A percentile compares a stretch with the other conserved stretches of the same genome.
phyloP scores from a whole-genome alignment of 2,797 vertebrate species.

The Gymnopithys bicolor region DNA sequence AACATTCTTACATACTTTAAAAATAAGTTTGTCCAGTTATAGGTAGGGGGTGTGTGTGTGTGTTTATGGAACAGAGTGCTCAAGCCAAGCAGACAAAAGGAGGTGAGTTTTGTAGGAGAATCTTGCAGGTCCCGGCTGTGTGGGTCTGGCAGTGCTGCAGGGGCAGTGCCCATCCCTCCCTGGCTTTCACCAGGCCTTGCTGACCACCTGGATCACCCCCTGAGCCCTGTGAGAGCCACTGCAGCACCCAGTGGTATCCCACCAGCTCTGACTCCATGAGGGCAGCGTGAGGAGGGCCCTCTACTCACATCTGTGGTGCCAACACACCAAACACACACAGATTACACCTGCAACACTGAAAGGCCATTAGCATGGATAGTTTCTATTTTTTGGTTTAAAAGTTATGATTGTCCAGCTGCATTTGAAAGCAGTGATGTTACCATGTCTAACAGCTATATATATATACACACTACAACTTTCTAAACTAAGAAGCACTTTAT shows the following conservation, averaged over 20 bases:
- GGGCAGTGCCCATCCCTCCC: not conserved
- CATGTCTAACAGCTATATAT: not conserved
- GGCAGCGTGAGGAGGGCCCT: not conserved
- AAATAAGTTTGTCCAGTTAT: slow-evolving; percentile 58
- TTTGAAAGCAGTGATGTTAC: not conserved
- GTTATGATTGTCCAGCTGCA: slow-evolving; percentile 17
- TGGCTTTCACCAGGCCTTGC: not conserved
- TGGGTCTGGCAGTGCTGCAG: fast-evolving
- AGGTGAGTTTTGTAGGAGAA: not conserved
- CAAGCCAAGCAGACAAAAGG: not conserved
- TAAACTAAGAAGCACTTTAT: not conserved
- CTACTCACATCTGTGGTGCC: fast-evolving
- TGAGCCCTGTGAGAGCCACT: fast-evolving
- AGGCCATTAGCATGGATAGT: not conserved
- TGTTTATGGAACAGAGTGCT: not conserved
- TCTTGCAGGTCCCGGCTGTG: fast-evolving
- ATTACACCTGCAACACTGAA: not conserved
- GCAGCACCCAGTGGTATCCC: not conserved
- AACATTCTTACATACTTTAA: slow-evolving; percentile 35
- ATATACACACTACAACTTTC: not conserved
- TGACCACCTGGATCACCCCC: not conserved
- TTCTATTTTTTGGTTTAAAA: slow-evolving; percentile 11
- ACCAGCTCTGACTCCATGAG: not conserved
- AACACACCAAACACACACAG: fast-evolving
- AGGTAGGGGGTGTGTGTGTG: not conserved